Base-by-base conservation (phyloP, 2,797 vertebrate genomes). In the Megaceryle alcyon region DNA sequence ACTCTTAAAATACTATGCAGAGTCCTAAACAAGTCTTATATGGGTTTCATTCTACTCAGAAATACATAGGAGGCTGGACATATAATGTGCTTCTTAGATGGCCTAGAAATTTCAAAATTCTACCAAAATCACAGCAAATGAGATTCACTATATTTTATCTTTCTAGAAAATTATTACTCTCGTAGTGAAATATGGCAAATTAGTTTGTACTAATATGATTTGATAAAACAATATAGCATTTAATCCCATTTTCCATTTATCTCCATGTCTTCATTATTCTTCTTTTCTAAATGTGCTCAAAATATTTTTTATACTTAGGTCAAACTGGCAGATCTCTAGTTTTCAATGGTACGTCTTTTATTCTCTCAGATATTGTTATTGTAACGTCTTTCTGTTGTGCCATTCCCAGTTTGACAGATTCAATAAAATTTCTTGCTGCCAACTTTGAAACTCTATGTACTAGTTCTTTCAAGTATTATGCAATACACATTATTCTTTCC, bases 141-240 rank as follows among this genome's bases (percentile, higher is more conserved):
- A 87, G 4, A 87, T 37, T 48, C 31, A 53, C 18, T 73, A 0
- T 49, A 77, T 41, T 86, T 94, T 83, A 8, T 92, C 68, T 82
- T 89, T 70, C 79, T 90, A 92, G 87, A 94, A 91, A 92, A 80
- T 73, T 43, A 82, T 29, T 37, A 17, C 53, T 6, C 61, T 78
- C 26, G 46, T 57, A 78, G 75, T 68, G 51, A 90, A 90, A 86
- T 83, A 81, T 17, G 10, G 65, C 28, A 75, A 83, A 94, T 83
- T 90, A 78, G 31, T 89, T 85, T 91, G 53, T 69, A 85, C 44
- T 81, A 29, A 90, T 92, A 18, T 64, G 68, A 81, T 88, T 88
- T 75, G 64, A 90, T 71, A 90, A 90, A 94, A 65, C 2, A 37
- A 78, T 83, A 87, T 46, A 65, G 26, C 51, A 75, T 80, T 92